Evolutionary conservation across 2,113 vertebrate species (phyloP).

Genomic region (Menidia beryllina): DNA sequence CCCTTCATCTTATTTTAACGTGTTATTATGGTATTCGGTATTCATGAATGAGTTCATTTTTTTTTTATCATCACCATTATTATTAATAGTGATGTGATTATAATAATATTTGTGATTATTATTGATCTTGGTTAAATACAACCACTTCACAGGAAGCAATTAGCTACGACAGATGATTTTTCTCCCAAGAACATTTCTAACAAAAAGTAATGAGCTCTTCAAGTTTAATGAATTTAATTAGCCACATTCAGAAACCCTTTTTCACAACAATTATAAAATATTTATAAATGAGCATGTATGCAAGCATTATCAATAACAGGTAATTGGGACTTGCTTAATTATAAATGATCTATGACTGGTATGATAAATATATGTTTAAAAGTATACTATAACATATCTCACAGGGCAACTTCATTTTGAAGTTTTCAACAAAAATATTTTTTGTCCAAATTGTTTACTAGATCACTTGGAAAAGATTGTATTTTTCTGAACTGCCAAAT

Average conservation of each 20-base stretch:
- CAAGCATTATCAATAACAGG: slow-evolving; percentile 58
- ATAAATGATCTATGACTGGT: slow-evolving; percentile 36
- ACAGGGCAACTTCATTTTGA: no score
- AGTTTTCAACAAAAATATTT: no score
- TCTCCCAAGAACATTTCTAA: slow-evolving; percentile 32
- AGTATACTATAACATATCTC: no score
- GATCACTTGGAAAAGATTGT: no score
- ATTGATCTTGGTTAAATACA: slow-evolving; percentile 1
- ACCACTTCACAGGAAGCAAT: slow-evolving; percentile 24
- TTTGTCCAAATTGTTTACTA: no score
- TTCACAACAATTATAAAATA: slow-evolving; percentile 48
- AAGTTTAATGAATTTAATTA: slow-evolving; percentile 68
- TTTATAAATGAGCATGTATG: slow-evolving; percentile 51
- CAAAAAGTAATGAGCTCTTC: slow-evolving; percentile 50
- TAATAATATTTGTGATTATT: no score
- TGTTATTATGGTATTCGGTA: no score
- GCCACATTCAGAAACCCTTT: slow-evolving; percentile 33
- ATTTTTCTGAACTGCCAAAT: no score
- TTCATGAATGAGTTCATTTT: no score
- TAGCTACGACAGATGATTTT: slow-evolving; percentile 25
- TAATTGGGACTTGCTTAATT: slow-evolving; percentile 55
- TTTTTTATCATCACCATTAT: no score
- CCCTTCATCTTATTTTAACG: no score
- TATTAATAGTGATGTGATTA: no score
- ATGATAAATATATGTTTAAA: slow-evolving; percentile 3